Base-by-base conservation (phyloP, 1,140 invertebrate species). In the Calosoma granatense region DNA sequence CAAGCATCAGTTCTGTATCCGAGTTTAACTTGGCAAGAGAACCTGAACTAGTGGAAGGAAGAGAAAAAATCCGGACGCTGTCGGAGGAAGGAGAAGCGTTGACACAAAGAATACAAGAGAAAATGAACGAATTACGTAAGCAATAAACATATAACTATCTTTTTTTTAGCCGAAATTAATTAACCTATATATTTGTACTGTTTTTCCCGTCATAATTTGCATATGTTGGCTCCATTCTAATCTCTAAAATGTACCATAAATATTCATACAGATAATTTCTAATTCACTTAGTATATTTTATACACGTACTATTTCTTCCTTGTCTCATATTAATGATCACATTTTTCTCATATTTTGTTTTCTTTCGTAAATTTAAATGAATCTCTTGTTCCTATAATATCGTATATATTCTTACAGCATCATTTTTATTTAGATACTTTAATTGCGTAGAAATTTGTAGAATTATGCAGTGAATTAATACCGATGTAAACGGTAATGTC, bases 11-110 rank as follows among this genome's bases (percentile, higher is more conserved):
- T 68, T 88, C 83, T 22, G 71, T 92, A 53, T 91, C 92, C 1
- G 92, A 96, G 70, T 87, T 81, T 62, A 97, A 95, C 71, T 76
- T 97, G 19, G 78, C 82, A 14, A 84, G 84, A 66, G 88, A 94
- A 72, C 88, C 90, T 26, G 78, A 84, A 65, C 73, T 94, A n/a
- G 78, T 83, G 41, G 82, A 87, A 62, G 74, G 82, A 1, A 85
- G 89, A 70, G 76, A 82, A 61, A 74, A 76, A 23, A 67, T 95
- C 2, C 78, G 79, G 59, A 78, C 86, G 53, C 72, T 85, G 2
- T 86, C 85, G 51, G 82, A 86, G 65, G 72, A 79, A 61, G 86
- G 85, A 36, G 81, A 82, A 64, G 71, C 77, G 39, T 67, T 90
- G 3, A 86, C 85, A 59, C 74, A 74, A 22, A 76, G 74, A 14